Evolutionary conservation across 1,140 invertebrate genomes (phyloP).

Genomic region (Drosophila lacertosa): DNA sequence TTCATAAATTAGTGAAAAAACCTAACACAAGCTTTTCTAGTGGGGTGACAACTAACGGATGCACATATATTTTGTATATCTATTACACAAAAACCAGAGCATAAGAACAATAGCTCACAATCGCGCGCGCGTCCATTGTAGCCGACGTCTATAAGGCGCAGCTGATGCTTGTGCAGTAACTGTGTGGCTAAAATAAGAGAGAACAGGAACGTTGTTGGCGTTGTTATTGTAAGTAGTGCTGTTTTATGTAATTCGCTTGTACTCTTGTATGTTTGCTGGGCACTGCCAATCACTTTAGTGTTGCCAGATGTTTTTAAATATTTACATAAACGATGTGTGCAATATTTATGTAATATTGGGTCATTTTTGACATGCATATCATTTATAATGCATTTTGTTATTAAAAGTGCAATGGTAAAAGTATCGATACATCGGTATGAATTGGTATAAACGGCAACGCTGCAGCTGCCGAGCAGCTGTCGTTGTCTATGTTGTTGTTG

Average conservation of each 20-base stretch:
- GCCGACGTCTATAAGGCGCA: slow-evolving; percentile 11
- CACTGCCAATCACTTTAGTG: slow-evolving; percentile 21
- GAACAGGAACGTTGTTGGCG: slow-evolving; percentile 36
- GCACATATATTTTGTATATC: slow-evolving; percentile 42
- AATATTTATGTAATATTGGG: slow-evolving; percentile 15
- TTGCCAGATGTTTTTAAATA: slow-evolving; percentile 49
- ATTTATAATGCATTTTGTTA: slow-evolving; percentile 1
- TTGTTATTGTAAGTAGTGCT: slow-evolving; percentile 67
- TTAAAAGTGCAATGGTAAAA: slow-evolving; percentile 14
- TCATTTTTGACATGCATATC: neutral
- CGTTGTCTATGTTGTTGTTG: slow-evolving; percentile 30
- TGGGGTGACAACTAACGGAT: slow-evolving; percentile 32
- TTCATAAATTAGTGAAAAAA: slow-evolving; percentile 53
- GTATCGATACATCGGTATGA: slow-evolving; percentile 47
- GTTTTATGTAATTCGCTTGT: slow-evolving; percentile 70
- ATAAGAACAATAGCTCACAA: neutral
- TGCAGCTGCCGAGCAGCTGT: slow-evolving; percentile 57
- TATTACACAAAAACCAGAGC: slow-evolving; percentile 29
- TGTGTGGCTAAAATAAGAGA: slow-evolving; percentile 31
- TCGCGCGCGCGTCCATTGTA: slow-evolving; percentile 9
- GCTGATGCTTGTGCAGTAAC: slow-evolving; percentile 27
- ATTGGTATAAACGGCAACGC: slow-evolving; percentile 39
- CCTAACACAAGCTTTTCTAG: slow-evolving; percentile 34
- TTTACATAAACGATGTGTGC: slow-evolving; percentile 10
- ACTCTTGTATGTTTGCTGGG: slow-evolving; percentile 27